Conservation (phyloP, 2,888 invertebrate genomes). For the Polylopha cassiicola region DNA sequence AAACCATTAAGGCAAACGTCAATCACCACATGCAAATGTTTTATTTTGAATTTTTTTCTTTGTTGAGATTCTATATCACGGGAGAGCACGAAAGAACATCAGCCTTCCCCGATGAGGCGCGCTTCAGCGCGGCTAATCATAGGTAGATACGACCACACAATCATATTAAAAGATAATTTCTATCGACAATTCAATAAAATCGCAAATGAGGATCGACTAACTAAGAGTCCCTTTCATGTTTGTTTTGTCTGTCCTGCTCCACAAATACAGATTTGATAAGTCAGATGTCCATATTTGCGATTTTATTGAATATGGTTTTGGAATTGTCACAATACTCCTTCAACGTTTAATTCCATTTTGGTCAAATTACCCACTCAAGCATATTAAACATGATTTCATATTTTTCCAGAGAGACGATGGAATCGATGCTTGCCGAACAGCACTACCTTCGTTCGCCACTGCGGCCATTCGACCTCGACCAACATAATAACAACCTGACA, state of each 20-base stretch:
- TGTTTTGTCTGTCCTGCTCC: too few relatives aligned
- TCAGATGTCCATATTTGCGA: too few relatives aligned
- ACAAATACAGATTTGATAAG: too few relatives aligned
- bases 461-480: conserved; percentile 84
- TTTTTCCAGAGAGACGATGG: conserved; percentile 90
- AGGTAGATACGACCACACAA: conserved; percentile 64
- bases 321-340: too few relatives aligned
- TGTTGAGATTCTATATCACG: conserved; percentile 76
- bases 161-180: conserved; percentile 31
- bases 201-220: conserved; percentile 3
- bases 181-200: conserved; percentile 7
- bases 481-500: conserved; percentile 83
- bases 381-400: too few relatives aligned
- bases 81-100: conserved; percentile 73
- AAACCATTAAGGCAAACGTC: conserved; percentile 2
- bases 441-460: conserved; percentile 87
- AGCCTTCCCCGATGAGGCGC: conserved; percentile 73
- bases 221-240: neutral
- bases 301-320: too few relatives aligned
- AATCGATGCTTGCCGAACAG: conserved; percentile 90
- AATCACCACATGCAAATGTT: conserved; percentile 36
- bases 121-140: conserved; percentile 70
- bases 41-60: conserved; percentile 71
- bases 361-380: too few relatives aligned
- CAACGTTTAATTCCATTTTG: too few relatives aligned